A percentile compares a stretch with the other conserved stretches of the same genome.
These are phyloP conservation scores for Acridotheres tristis DNA, from an alignment of 2,797 vertebrate genomes.

Conservation along the genomic window DNA sequence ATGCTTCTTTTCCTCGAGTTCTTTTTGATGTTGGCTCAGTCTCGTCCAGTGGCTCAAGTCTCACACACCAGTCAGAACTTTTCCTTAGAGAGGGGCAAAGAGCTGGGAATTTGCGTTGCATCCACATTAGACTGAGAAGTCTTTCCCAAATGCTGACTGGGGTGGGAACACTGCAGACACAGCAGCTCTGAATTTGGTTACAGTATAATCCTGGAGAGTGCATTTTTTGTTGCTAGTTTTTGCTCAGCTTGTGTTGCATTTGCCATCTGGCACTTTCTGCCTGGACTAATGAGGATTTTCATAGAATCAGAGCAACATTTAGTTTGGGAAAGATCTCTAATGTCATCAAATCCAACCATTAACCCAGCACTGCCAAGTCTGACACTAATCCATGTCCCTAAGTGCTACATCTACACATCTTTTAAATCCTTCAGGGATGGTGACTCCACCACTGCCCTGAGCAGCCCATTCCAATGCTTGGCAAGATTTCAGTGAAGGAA, in stretches of 20 bases:
- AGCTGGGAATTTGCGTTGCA: neutral
- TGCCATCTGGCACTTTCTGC: constrained; percentile 39
- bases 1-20: neutral
- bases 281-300: neutral
- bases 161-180: neutral
- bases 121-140: neutral
- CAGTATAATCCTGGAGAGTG: neutral
- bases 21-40: neutral
- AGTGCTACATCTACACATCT: neutral
- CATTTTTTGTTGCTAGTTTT: neutral
- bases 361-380: neutral
- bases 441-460: neutral
- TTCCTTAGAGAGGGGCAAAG: neutral
- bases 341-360: neutral
- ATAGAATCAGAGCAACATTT: neutral
- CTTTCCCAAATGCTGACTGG: neutral
- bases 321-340: neutral
- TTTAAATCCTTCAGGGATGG: neutral
- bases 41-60: neutral
- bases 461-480: neutral
- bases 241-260: neutral
- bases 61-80: neutral
- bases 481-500: neutral
- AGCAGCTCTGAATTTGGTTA: constrained; percentile 57
- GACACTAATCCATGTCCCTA: neutral